Evolutionary conservation across 2,888 invertebrate species (phyloP).

Genomic region (Orthonychiurus folsomi): DNA sequence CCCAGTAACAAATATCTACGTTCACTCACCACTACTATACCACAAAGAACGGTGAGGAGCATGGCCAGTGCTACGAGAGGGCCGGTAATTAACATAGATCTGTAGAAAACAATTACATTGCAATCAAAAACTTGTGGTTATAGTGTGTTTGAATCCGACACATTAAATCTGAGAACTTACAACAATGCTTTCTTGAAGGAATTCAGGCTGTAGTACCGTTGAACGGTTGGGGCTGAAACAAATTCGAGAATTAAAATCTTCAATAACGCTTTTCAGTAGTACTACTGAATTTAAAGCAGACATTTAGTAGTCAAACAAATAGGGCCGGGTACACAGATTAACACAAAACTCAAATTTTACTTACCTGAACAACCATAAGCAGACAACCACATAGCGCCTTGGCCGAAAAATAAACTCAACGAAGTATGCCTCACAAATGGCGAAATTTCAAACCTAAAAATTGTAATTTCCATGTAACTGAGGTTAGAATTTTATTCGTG

Average conservation of each 20-base stretch:
- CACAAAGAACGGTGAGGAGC: conserved; percentile 29
- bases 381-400: no score
- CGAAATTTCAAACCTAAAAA: conserved; percentile 23
- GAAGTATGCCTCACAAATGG: conserved; percentile 30
- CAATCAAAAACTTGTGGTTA: conserved; percentile 6
- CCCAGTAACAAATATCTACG: no score
- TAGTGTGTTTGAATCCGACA: not conserved
- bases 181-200: conserved; percentile 32
- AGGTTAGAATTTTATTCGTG: no score
- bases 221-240: no score
- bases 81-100: conserved; percentile 31
- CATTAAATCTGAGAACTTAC: conserved; percentile 14
- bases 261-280: no score
- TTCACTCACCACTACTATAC: conserved; percentile 28
- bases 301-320: no score
- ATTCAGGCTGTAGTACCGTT: conserved; percentile 40
- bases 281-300: no score
- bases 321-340: no score
- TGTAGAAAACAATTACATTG: conserved; percentile 8
- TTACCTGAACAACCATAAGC: no score
- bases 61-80: conserved; percentile 34
- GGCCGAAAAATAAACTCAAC: conserved; percentile 30
- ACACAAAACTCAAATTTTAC: no score
- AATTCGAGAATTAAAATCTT: no score
- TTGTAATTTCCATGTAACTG: no score